These are phyloP conservation scores for Drosophila virilis DNA, from an alignment of 1,140 invertebrate genomes.

Conservation along the genomic window DNA sequence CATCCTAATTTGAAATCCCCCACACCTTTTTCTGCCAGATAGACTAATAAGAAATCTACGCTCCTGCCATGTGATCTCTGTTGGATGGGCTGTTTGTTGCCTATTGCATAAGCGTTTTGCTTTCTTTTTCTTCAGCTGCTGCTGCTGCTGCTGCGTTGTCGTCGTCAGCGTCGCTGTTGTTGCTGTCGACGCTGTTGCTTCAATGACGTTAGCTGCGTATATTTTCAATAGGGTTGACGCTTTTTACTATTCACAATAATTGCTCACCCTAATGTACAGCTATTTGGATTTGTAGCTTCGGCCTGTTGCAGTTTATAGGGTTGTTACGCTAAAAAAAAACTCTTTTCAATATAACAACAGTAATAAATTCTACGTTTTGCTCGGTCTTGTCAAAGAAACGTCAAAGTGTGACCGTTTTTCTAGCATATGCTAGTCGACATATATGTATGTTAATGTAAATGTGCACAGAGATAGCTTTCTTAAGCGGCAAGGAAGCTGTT, in stretches of 20 bases:
- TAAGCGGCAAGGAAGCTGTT: no score
- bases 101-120: conserved; percentile 74
- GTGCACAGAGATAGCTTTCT: no score
- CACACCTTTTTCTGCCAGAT: neutral
- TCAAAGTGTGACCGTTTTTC: neutral
- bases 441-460: no score
- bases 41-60: conserved; percentile 14
- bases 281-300: neutral
- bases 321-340: neutral
- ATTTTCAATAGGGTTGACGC: conserved; percentile 31
- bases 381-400: neutral
- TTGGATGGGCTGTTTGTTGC: conserved; percentile 33
- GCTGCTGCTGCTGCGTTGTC: conserved; percentile 25
- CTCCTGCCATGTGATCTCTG: conserved; percentile 41
- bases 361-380: no score
- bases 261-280: neutral
- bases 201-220: conserved; percentile 19
- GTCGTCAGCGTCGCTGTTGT: conserved; percentile 19
- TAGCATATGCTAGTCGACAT: no score
- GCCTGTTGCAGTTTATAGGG: neutral
- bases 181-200: conserved; percentile 28
- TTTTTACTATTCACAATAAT: conserved; percentile 1
- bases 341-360: no score
- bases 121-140: conserved; percentile 60
- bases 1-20: neutral